phyloP scores from a whole-genome alignment of 1,140 invertebrate species.

The Aphelinus atriplicis region DNA sequence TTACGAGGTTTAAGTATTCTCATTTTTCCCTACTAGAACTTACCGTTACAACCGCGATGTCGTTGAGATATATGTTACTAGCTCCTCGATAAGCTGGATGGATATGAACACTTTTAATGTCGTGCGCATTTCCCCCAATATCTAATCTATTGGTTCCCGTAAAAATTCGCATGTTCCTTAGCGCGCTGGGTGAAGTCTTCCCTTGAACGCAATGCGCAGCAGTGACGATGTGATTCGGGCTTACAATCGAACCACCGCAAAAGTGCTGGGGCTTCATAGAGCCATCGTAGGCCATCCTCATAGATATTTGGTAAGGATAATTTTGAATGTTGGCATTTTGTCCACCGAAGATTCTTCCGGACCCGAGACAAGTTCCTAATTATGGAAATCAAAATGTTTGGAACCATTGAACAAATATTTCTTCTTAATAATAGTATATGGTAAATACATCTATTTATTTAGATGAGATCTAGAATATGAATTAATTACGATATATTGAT shows the following conservation, averaged over 20 bases:
- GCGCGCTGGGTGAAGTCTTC: background rate
- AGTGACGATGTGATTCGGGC: constrained; percentile 13
- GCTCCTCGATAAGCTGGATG: constrained; percentile 1
- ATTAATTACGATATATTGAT: no score
- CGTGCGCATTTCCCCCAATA: background rate
- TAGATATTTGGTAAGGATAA: constrained; percentile 20
- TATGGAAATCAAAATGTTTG: no score
- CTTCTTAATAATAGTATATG: no score
- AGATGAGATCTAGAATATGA: no score
- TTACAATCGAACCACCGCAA: constrained; percentile 13
- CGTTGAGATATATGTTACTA: constrained; percentile 4
- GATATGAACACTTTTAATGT: background rate
- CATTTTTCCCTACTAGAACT: background rate
- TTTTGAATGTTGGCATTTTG: background rate
- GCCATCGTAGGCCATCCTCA: constrained; percentile 4
- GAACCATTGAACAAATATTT: no score
- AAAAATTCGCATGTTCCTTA: background rate
- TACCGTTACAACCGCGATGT: constrained; percentile 14
- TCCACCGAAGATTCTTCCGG: background rate
- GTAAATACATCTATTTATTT: no score
- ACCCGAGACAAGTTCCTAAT: no score
- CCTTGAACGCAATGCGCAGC: constrained; percentile 4
- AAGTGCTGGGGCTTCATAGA: background rate
- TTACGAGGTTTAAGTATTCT: no score
- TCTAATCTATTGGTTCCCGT: constrained; percentile 3